Evolutionary conservation across 2,888 invertebrate genomes (phyloP), one percentile per base, ranked within the genome.

Genomic region (Machimus atricapillus): DNA sequence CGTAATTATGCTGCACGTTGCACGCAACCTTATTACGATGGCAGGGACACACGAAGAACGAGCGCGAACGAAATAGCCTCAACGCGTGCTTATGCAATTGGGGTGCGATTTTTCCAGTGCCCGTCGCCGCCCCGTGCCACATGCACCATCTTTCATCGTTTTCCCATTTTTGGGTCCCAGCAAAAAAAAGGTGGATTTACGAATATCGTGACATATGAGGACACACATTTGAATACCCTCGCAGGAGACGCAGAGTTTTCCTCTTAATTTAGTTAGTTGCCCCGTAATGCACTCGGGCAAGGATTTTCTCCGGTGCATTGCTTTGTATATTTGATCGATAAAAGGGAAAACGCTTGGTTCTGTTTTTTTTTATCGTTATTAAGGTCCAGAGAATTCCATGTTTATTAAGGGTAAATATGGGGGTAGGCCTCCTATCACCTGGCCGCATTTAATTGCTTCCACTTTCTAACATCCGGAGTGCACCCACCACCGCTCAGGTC

Each of bases 1-100:
- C 86, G 87, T 87, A 88, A 87, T 88, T 88, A 87, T 87, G 87
- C 74, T 88, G 58, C 86, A 56, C 77, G 77, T 86, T 86, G 88
- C 88, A 88, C 88, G 88, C 88, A 88, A 88, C 86, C 86, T 87
- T 86, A 85, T 86, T 88, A 86, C 66, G 86, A 66, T 77, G 82
- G 76, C 82, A 87, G n/a, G 87, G 73, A 79, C 85, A 23, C 66
- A 58, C 66, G 27, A 76, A 74, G 79, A 79, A 46, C 43, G 81
- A 82, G 23, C 66, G 37, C 40, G 83, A 40, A 27, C 83, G 58
- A 19, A 31, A 66, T 66, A 73, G 43, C 56, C 37, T 19, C 23
- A 86, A 77, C 86, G 86, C 86, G 86, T 86, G 86, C 77, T 86
- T 19, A 77, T 86, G 56, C 86, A 86, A 86, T 56, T 56, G 74